Evolutionary conservation across 2,113 vertebrate genomes (phyloP).

Genomic region (Butastur rufipennis): DNA sequence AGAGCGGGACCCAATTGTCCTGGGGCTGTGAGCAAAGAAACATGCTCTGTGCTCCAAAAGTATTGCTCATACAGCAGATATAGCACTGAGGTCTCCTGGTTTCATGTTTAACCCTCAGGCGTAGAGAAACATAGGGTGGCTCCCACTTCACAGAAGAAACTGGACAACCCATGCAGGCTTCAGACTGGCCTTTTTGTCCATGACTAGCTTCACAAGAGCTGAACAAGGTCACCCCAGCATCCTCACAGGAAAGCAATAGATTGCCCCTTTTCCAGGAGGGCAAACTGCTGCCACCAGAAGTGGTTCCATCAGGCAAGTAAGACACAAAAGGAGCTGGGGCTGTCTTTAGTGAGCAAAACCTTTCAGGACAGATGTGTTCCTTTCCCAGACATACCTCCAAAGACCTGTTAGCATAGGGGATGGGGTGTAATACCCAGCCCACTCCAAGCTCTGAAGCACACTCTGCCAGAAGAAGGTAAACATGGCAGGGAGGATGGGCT

Average conservation of each 20-base stretch:
- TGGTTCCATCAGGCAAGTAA: neutral
- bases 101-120: neutral
- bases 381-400: neutral
- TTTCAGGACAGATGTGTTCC: neutral
- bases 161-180: neutral
- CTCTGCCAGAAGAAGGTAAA: neutral
- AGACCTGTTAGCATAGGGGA: neutral
- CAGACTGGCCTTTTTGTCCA: neutral
- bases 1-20: neutral
- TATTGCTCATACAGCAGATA: neutral
- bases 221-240: neutral
- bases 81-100: neutral
- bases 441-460: neutral
- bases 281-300: neutral
- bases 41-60: neutral
- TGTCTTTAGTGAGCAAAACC: neutral
- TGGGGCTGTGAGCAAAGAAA: neutral
- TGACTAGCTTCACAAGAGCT: neutral
- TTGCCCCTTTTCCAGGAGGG: neutral
- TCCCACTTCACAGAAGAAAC: neutral
- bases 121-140: neutral
- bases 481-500: neutral
- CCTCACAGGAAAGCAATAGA: neutral
- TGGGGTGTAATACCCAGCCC: neutral
- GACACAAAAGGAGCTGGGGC: neutral